A percentile compares a stretch with the other conserved stretches of the same genome.
phyloP scores from a whole-genome alignment of 1,140 invertebrate genomes.

The Bombus sibiricus region DNA sequence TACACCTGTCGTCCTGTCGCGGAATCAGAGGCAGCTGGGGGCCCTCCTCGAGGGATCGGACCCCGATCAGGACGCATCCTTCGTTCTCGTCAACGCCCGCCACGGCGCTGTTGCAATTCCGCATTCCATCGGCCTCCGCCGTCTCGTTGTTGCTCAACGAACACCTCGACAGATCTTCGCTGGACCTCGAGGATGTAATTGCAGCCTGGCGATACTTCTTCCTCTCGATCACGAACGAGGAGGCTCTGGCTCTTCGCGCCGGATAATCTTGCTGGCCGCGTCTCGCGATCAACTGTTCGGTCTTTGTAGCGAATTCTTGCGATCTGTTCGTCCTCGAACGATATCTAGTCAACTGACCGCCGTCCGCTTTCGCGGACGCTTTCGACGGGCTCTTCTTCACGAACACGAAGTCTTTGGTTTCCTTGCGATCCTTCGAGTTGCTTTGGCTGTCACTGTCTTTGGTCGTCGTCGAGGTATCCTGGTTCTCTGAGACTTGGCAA shows the following conservation, averaged over 20 bases:
- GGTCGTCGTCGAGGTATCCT: conserved; percentile 20
- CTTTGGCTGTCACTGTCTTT: conserved; percentile 25
- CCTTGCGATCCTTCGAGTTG: background rate
- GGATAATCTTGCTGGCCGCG: conserved; percentile 37
- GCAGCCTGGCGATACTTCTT: conserved; percentile 46
- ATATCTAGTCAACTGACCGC: conserved; percentile 47
- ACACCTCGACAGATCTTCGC: conserved; percentile 53
- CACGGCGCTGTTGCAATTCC: conserved; percentile 64
- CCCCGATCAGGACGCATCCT: conserved; percentile 75
- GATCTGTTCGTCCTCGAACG: conserved; percentile 42
- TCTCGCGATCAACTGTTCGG: conserved; percentile 64
- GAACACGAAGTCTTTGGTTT: conserved; percentile 28
- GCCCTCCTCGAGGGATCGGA: conserved; percentile 73
- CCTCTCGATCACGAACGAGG: conserved; percentile 64
- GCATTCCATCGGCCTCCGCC: conserved; percentile 68
- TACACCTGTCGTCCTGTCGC: conserved; percentile 74
- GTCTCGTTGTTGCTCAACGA: conserved; percentile 39
- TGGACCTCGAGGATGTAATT: conserved; percentile 57
- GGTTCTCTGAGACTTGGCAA: background rate
- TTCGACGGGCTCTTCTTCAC: conserved; percentile 31
- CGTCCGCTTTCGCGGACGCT: conserved; percentile 17
- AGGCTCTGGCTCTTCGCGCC: conserved; percentile 56
- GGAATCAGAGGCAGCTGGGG: conserved; percentile 42
- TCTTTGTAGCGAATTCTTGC: conserved; percentile 60
- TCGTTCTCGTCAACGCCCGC: conserved; percentile 69